phyloP scores from a whole-genome alignment of 2,888 invertebrate species.

The Nomada goodeniana region DNA sequence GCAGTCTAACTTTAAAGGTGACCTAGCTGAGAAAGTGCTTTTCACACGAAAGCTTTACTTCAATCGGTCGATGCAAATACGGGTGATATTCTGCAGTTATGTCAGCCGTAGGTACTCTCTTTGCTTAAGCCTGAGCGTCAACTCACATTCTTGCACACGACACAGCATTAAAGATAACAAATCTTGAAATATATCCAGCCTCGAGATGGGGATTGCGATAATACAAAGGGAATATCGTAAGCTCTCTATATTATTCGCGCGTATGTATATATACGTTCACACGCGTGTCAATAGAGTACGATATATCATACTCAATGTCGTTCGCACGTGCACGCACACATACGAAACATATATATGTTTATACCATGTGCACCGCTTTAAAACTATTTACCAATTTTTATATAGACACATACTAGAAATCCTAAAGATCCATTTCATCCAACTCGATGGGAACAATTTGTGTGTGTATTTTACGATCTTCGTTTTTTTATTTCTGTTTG shows the following conservation, averaged over 20 bases:
- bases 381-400: neutral
- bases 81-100: constrained; percentile 32
- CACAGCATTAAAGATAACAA: constrained; percentile 70
- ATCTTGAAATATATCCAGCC: constrained; percentile 74
- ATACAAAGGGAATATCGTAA: constrained; percentile 65
- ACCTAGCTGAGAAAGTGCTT: neutral
- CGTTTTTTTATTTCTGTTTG: neutral
- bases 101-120: constrained; percentile 35
- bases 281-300: constrained; percentile 28
- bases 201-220: constrained; percentile 58
- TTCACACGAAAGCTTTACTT: neutral
- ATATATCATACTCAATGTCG: constrained; percentile 57
- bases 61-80: constrained; percentile 27
- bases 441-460: too few relatives aligned
- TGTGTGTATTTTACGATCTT: constrained; percentile 58
- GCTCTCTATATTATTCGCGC: constrained; percentile 55
- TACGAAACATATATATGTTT: too few relatives aligned
- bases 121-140: constrained; percentile 56
- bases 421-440: too few relatives aligned
- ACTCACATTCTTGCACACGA: constrained; percentile 56
- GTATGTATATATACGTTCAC: constrained; percentile 31
- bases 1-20: neutral
- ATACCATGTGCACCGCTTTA: constrained; percentile 3
- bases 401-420: too few relatives aligned
- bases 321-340: constrained; percentile 23